Evolutionary conservation across 2,797 vertebrate species (phyloP).

Genomic region (Characodon lateralis): DNA sequence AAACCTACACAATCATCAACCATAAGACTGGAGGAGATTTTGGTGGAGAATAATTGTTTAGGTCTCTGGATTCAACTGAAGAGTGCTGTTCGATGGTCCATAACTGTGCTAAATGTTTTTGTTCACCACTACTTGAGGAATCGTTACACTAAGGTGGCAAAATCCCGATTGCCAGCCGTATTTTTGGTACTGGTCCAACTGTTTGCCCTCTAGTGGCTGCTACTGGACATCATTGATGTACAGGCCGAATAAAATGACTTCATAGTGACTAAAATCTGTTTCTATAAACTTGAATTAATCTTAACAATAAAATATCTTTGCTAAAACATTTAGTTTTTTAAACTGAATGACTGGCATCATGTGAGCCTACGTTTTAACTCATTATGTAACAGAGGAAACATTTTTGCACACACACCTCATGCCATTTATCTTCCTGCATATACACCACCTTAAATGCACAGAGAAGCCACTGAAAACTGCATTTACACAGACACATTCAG

Average conservation of each 20-base stretch:
- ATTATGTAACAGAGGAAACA: background rate
- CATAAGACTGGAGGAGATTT: background rate
- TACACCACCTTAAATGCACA: slow-evolving; percentile 55
- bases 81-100: background rate
- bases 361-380: background rate
- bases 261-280: background rate
- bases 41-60: background rate
- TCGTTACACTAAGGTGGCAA: background rate
- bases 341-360: background rate
- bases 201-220: background rate
- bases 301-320: too few species aligned
- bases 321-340: background rate
- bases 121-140: background rate
- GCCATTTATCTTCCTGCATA: background rate
- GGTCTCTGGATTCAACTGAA: too few species aligned
- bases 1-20: background rate
- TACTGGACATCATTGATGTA: background rate
- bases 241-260: background rate
- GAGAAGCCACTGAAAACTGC: slow-evolving; percentile 41
- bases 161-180: background rate
- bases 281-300: background rate
- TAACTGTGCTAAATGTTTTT: background rate
- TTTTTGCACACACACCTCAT: background rate
- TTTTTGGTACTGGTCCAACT: background rate
- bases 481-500: slow-evolving; percentile 29